A percentile compares a stretch with the other conserved stretches of the same genome.
These are phyloP conservation scores for Pammene fasciana DNA, from an alignment of 2,888 invertebrate genomes.

Conservation along the genomic window DNA sequence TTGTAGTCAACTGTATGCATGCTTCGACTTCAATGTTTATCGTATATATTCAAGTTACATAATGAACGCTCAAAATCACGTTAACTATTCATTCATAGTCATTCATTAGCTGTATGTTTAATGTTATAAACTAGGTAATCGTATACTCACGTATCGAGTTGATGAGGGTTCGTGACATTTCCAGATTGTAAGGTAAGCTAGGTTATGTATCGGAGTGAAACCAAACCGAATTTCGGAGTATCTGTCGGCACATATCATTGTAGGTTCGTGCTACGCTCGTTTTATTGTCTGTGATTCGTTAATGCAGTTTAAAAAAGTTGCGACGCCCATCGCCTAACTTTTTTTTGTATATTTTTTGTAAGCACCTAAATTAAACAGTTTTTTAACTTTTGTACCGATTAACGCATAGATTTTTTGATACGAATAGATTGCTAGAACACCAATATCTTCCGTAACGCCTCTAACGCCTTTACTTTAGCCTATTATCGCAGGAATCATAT, in stretches of 20 bases:
- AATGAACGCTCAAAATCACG: constrained; percentile 66
- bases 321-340: constrained; percentile 54
- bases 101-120: constrained; percentile 50
- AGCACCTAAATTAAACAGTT: constrained; percentile 56
- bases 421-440: constrained; percentile 29
- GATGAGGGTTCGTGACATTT: constrained; percentile 80
- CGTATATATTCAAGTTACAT: constrained; percentile 62
- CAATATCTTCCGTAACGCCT: constrained; percentile 36
- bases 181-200: constrained; percentile 63
- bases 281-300: constrained; percentile 75
- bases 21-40: constrained; percentile 37
- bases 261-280: constrained; percentile 61
- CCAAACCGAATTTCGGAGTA: constrained; percentile 53
- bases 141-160: constrained; percentile 72
- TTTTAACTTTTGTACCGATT: constrained; percentile 53
- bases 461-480: constrained; percentile 15
- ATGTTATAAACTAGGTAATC: constrained; percentile 53
- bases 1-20: constrained; percentile 35
- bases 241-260: constrained; percentile 71
- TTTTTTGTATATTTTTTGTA: constrained; percentile 56
- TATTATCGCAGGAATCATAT: constrained; percentile 21
- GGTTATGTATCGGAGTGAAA: constrained; percentile 51
- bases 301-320: constrained; percentile 63
- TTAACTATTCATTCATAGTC: constrained; percentile 67
- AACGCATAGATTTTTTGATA: constrained; percentile 31